These are phyloP conservation scores for Stigmatopora argus DNA, from an alignment of 2,113 vertebrate species.

Conservation along the genomic window DNA sequence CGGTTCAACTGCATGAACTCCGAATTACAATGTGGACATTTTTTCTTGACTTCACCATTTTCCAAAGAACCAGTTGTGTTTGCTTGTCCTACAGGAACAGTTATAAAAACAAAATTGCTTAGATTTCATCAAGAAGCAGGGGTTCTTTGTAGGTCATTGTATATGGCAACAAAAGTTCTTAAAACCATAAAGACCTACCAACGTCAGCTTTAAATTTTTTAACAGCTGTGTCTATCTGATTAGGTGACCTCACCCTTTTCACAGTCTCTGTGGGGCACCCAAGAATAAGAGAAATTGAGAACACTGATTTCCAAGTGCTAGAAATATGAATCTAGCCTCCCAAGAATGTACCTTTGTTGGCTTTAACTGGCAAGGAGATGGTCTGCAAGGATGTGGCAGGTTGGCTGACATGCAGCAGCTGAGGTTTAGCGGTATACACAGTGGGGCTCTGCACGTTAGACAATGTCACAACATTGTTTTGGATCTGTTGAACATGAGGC, in stretches of 20 bases:
- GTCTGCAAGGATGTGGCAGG: constrained; percentile 36
- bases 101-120: background rate
- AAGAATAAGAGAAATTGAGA: constrained; percentile 1
- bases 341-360: constrained; percentile 26
- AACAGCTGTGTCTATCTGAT: constrained; percentile 47
- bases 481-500: constrained; percentile 61
- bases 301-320: background rate
- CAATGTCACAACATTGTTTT: constrained; percentile 62
- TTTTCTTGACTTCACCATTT: constrained; percentile 79
- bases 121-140: background rate
- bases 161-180: background rate
- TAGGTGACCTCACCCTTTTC: constrained; percentile 61
- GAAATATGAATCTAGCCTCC: background rate
- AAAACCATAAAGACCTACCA: constrained; percentile 28
- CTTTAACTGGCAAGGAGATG: constrained; percentile 22
- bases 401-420: constrained; percentile 34
- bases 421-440: constrained; percentile 37
- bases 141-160: background rate
- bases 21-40: constrained; percentile 86
- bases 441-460: constrained; percentile 60
- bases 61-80: constrained; percentile 62
- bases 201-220: constrained; percentile 72
- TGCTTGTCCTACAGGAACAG: constrained; percentile 15
- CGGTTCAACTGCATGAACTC: constrained; percentile 81
- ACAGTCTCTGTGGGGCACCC: constrained; percentile 52